Percentiles rank a stretch among this genome's conserved stretches.
phyloP scores from a whole-genome alignment of 2,113 vertebrate species.

The Vombatus ursinus region DNA sequence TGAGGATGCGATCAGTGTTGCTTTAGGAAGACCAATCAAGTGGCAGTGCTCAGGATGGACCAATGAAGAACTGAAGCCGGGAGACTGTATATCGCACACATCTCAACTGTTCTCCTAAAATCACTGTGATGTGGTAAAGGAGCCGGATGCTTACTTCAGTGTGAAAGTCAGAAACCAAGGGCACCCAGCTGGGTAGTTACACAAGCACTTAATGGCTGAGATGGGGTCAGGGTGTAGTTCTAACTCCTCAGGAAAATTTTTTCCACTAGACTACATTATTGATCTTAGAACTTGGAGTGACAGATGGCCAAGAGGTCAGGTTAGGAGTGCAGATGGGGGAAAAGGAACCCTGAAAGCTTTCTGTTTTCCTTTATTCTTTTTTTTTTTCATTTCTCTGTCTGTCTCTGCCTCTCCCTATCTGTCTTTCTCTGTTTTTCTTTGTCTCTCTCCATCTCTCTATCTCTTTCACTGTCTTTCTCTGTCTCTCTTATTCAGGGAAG shows the following conservation, averaged over 20 bases:
- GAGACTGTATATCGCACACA: background rate
- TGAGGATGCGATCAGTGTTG: background rate
- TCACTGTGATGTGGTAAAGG: background rate
- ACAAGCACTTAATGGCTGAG: background rate
- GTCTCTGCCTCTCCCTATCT: background rate
- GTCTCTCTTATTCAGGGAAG: background rate
- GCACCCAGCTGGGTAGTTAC: background rate
- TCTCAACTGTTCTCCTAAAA: background rate
- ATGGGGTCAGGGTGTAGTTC: background rate
- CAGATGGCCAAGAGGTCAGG: background rate
- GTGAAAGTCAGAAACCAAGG: background rate
- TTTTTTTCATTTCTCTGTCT: background rate
- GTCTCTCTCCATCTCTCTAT: background rate
- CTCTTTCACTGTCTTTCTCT: background rate
- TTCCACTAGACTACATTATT: background rate
- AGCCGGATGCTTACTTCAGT: background rate
- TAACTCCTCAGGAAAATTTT: background rate
- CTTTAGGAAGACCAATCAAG: background rate
- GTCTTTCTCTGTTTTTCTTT: background rate
- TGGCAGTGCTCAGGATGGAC: background rate
- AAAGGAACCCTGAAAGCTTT: background rate
- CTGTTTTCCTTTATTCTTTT: background rate
- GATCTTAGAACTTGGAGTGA: background rate
- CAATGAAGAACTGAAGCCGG: background rate
- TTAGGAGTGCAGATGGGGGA: background rate